Percentiles rank a stretch among this genome's conserved stretches.
Evolutionary conservation across 2,113 vertebrate genomes (phyloP).

Genomic region (Syrmaticus mikado): DNA sequence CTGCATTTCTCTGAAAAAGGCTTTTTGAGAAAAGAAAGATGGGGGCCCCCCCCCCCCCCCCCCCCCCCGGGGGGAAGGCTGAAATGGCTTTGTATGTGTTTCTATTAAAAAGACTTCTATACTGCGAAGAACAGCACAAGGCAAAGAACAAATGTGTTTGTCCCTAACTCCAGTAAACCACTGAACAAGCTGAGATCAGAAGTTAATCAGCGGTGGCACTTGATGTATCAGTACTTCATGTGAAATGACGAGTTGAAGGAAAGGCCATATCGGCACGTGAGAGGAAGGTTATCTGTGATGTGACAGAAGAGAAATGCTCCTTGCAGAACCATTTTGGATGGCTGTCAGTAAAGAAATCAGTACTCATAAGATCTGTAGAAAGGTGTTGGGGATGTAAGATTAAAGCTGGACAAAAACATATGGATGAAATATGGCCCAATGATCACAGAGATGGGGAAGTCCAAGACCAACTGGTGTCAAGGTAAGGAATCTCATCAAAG

Average conservation of each 20-base stretch:
- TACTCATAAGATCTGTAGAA: background rate
- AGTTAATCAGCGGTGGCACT: conserved; percentile 35
- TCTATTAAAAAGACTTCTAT: background rate
- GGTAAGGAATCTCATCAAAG: background rate
- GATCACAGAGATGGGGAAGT: background rate
- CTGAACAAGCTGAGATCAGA: conserved; percentile 43
- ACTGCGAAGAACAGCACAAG: background rate
- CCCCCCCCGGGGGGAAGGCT: background rate
- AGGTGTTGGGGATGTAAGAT: background rate
- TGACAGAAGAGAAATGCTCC: background rate
- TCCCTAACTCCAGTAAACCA: background rate
- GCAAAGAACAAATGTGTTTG: background rate
- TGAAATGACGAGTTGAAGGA: conserved; percentile 23
- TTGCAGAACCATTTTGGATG: background rate
- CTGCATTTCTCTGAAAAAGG: background rate
- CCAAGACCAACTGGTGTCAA: background rate
- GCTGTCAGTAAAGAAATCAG: background rate
- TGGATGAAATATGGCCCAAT: accelerated
- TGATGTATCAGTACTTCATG: conserved; percentile 28
- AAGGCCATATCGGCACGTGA: background rate
- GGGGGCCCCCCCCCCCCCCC: too few relatives aligned
- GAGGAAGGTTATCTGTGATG: background rate
- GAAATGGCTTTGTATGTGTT: background rate
- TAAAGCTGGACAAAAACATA: background rate
- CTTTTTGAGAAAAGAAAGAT: background rate